Evolutionary conservation across 2,113 vertebrate species (phyloP).

Genomic region (Oreotrochilus melanogaster): DNA sequence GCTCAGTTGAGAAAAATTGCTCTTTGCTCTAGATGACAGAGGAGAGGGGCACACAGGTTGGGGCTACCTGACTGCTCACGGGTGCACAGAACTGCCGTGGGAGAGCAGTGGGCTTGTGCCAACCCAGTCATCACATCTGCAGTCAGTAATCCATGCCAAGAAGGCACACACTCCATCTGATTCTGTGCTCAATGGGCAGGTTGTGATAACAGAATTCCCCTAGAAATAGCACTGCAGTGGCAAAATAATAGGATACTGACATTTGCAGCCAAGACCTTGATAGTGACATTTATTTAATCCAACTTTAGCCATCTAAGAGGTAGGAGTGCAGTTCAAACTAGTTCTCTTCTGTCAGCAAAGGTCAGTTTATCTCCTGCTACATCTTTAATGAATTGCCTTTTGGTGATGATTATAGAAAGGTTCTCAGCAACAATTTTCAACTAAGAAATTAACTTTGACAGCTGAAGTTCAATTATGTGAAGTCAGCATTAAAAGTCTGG

Average conservation of each 20-base stretch:
- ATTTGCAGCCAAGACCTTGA: background rate
- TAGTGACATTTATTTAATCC: background rate
- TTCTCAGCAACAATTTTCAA: background rate
- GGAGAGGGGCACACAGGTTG: background rate
- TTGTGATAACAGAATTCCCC: background rate
- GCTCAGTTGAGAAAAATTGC: background rate
- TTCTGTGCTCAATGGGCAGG: fast-evolving
- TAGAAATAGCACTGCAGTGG: background rate
- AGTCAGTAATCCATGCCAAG: background rate
- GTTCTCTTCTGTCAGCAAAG: background rate
- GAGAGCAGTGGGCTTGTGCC: background rate
- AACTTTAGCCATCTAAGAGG: background rate
- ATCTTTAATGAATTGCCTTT: background rate
- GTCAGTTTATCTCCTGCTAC: background rate
- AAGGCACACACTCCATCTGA: background rate
- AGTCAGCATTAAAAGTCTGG: background rate
- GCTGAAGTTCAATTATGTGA: background rate
- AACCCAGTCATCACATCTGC: background rate
- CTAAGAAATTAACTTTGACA: background rate
- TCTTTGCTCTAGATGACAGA: background rate
- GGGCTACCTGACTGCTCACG: background rate
- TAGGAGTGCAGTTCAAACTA: background rate
- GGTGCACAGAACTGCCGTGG: background rate
- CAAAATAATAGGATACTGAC: background rate
- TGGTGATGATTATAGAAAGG: background rate